Percentiles rank a stretch among this genome's conserved stretches.
Evolutionary conservation across 2,113 vertebrate species (phyloP).

Genomic region (Ciconia maguari): DNA sequence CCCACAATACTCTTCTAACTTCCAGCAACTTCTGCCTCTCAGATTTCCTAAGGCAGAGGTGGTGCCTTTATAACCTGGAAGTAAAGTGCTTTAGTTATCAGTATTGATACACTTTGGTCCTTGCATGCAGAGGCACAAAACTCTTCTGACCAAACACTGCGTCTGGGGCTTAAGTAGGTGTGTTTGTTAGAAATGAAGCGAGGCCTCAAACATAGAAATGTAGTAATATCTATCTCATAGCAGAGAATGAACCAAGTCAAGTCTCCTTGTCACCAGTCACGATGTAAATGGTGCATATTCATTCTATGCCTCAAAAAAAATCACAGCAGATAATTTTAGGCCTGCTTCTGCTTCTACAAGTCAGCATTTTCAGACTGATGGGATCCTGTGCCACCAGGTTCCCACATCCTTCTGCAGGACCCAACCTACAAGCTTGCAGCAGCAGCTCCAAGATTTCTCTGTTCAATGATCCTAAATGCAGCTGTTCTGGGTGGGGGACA

Average conservation of each 20-base stretch:
- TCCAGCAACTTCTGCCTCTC: not conserved
- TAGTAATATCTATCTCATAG: not conserved
- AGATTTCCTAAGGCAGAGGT: not conserved
- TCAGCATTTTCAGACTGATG: not conserved
- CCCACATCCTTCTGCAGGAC: not conserved
- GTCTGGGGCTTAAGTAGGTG: not conserved
- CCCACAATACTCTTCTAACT: not conserved
- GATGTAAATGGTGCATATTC: not conserved
- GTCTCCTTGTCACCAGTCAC: not conserved
- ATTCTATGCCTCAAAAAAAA: not conserved
- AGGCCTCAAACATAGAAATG: not conserved
- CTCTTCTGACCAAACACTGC: not conserved
- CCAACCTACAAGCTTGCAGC: not conserved
- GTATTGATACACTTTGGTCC: not conserved
- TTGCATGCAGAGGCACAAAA: not conserved
- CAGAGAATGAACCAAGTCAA: not conserved
- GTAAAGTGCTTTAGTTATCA: not conserved
- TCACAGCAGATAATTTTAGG: not conserved
- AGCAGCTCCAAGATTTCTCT: not conserved
- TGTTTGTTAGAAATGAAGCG: not conserved
- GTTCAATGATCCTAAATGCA: not conserved
- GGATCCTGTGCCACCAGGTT: not conserved
- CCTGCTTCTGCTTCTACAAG: not conserved
- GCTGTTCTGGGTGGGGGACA: not conserved
- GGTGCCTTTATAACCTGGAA: not conserved